Conservation (phyloP, 2,888 invertebrate genomes). For the Agrilus mali region DNA sequence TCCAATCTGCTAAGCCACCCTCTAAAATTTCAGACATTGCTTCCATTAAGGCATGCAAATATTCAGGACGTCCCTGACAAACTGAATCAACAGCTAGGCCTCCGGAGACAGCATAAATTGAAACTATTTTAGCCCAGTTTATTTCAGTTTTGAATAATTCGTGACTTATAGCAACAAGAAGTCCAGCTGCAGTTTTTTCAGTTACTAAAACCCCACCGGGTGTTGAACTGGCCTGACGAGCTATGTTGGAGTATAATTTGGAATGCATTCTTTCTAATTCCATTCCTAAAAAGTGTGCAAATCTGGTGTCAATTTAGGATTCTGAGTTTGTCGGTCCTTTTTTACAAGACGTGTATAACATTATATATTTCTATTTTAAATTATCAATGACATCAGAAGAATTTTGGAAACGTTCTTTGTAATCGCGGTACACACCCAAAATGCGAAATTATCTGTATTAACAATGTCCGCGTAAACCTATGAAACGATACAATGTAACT, state of each 20-base stretch:
- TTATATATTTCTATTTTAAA: no score
- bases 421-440: no score
- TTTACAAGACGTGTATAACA: background rate
- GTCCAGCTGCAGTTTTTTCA: slow-evolving; percentile 46
- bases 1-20: slow-evolving; percentile 61
- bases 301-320: slow-evolving; percentile 5
- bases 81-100: slow-evolving; percentile 73
- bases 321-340: background rate
- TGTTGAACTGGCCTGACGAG: slow-evolving; percentile 54
- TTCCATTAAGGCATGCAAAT: slow-evolving; percentile 62
- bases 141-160: slow-evolving; percentile 60
- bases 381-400: no score
- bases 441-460: no score
- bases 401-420: no score
- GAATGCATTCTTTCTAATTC: slow-evolving; percentile 66
- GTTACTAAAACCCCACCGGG: slow-evolving; percentile 37
- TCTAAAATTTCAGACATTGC: slow-evolving; percentile 63
- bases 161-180: slow-evolving; percentile 56
- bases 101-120: slow-evolving; percentile 70
- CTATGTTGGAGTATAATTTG: slow-evolving; percentile 57
- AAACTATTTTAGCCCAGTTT: slow-evolving; percentile 72
- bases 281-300: slow-evolving; percentile 1
- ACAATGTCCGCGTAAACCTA: no score
- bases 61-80: slow-evolving; percentile 62
- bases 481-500: no score